Percentiles rank a stretch among this genome's conserved stretches.
Evolutionary conservation across 2,888 invertebrate species (phyloP).

Genomic region (Diogma glabrata): DNA sequence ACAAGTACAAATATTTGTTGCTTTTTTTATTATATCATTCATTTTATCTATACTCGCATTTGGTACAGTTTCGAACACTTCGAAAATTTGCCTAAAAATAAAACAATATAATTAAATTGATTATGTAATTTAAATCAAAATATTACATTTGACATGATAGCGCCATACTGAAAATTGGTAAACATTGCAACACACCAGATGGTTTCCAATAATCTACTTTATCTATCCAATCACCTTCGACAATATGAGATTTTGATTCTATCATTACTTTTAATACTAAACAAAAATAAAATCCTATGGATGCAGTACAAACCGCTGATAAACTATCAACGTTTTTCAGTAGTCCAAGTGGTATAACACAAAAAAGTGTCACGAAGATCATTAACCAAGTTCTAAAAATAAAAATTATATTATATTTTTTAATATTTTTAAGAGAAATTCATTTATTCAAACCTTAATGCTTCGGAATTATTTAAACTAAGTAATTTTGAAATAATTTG

Average conservation of each 20-base stretch:
- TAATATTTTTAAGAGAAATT: neutral
- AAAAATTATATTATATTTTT: constrained; percentile 13
- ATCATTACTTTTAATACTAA: constrained; percentile 74
- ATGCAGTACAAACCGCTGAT: constrained; percentile 74
- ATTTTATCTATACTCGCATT: constrained; percentile 81
- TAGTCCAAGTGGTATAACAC: constrained; percentile 82
- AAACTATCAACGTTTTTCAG: constrained; percentile 83
- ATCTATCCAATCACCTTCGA: constrained; percentile 59
- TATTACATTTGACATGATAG: constrained; percentile 90
- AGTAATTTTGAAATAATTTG: constrained; percentile 75
- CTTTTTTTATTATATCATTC: constrained; percentile 75
- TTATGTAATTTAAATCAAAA: neutral
- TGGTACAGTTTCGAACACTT: constrained; percentile 82
- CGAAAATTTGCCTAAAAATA: constrained; percentile 68
- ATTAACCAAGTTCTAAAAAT: constrained; percentile 51
- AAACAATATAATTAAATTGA: neutral
- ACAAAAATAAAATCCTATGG: constrained; percentile 83
- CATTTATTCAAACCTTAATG: constrained; percentile 47
- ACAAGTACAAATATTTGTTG: constrained; percentile 80
- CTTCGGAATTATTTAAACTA: constrained; percentile 53
- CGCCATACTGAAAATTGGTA: constrained; percentile 95
- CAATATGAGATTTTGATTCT: constrained; percentile 65
- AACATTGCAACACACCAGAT: constrained; percentile 74
- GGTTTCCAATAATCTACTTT: constrained; percentile 71
- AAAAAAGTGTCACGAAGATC: constrained; percentile 59